These are phyloP conservation scores for Coremacera marginata DNA, from an alignment of 2,888 invertebrate species.

Conservation along the genomic window DNA sequence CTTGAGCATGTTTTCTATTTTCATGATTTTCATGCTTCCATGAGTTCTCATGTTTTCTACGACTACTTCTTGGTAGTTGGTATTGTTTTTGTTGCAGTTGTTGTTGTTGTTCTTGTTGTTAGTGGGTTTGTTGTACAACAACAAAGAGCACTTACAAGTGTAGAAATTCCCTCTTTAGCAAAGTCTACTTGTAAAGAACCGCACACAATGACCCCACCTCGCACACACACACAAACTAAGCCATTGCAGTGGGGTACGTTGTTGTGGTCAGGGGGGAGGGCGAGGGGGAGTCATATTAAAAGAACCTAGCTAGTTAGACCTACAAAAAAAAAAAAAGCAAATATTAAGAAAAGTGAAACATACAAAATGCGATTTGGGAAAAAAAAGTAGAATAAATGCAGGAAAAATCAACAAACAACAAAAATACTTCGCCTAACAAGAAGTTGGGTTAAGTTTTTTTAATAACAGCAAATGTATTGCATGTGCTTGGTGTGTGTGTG, in stretches of 20 bases:
- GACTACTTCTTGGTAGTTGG: slow-evolving; percentile 20
- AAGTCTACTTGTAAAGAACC: slow-evolving; percentile 11
- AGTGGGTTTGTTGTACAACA: slow-evolving; percentile 42
- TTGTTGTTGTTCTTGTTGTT: slow-evolving; percentile 45
- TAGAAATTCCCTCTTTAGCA: slow-evolving; percentile 15
- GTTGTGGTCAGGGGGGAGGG: background rate
- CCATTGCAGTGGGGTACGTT: background rate
- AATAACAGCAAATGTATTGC: slow-evolving; percentile 9
- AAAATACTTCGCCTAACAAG: slow-evolving; percentile 21
- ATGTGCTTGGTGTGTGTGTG: too few relatives aligned
- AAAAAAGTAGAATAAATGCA: background rate
- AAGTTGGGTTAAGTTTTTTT: slow-evolving; percentile 21
- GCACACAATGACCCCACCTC: slow-evolving; percentile 31
- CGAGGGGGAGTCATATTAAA: background rate
- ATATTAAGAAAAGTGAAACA: slow-evolving; percentile 28
- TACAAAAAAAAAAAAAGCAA: background rate
- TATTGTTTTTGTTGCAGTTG: slow-evolving; percentile 17
- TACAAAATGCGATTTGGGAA: background rate
- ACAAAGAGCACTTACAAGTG: slow-evolving; percentile 24
- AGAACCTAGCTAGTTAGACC: background rate
- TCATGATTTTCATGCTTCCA: slow-evolving; percentile 27
- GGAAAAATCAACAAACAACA: slow-evolving; percentile 24
- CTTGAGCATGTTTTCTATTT: slow-evolving; percentile 38
- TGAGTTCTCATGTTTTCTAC: slow-evolving; percentile 32
- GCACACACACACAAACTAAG: background rate